Base-by-base conservation (phyloP, 2,797 vertebrate species). In the Alectoris magna region DNA sequence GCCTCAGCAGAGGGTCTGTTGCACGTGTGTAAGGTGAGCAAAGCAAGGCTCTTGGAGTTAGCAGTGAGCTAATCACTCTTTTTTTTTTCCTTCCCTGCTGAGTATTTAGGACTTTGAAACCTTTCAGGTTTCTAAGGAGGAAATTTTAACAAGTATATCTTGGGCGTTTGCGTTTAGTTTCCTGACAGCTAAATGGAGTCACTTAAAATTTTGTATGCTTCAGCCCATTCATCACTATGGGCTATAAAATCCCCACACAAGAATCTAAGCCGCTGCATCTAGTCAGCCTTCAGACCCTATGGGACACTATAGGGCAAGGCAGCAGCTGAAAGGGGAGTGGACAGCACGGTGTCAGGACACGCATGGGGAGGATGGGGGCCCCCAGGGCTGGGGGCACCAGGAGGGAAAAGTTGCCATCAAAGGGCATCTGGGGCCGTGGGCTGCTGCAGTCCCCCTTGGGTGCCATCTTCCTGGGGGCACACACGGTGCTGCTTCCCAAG, bases 161-260 rank as follows among this genome's bases (percentile, higher is more conserved):
- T 24, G 68, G 80, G 75, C 73, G 78, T 90, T 91, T 70, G 80
- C 62, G 74, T 91, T 76, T 81, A 49, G 84, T 59, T 89, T 67
- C 51, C 76, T 69, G 89, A 83, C 70, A 84, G 87, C 72, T 78
- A 91, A 91, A 68, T 16, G 63, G 46, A 74, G 80, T 73, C 0
- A n/a, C 71, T 93, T 89, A 75, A 82, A 88, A 91, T 87, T 88
- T 84, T 55, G 29, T 59, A 1, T 29, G 66, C 64, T 77, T 68
- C 71, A 82, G 85, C 68, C 91, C 49, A 26, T 88, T 76, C 87
- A 69, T 38, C 62, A 84, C 72, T 0, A 0, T 11, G 58, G 55
- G 51, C 51, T 73, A 34, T 56, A 79, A 86, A 82, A 84, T n/a
- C 71, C 64, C 38, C 14, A 27, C 14, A 15, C 60, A 46, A 68